phyloP scores from a whole-genome alignment of 1,140 invertebrate species.

The Microplitis mediator region DNA sequence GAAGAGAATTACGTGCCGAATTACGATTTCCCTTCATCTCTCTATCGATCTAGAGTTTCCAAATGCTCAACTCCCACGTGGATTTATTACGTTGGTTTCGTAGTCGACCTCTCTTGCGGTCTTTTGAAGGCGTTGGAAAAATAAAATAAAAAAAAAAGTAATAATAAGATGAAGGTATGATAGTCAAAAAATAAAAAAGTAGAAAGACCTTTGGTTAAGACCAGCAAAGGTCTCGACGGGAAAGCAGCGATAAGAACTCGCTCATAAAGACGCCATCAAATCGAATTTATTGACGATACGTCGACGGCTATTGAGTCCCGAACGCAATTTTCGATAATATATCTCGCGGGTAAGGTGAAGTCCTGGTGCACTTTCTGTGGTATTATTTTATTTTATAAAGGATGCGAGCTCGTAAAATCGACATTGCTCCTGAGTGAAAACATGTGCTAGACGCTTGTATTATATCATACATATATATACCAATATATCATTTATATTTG shows the following conservation, averaged over 20 bases:
- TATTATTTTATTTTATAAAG: neutral
- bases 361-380: neutral
- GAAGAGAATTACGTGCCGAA: neutral
- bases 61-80: neutral
- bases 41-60: neutral
- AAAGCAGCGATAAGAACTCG: slow-evolving; percentile 11
- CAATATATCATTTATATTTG: too few species aligned
- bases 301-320: slow-evolving; percentile 3
- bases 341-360: neutral
- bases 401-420: neutral
- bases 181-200: too few species aligned
- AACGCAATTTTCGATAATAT: slow-evolving; percentile 14
- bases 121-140: neutral
- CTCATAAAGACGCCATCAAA: slow-evolving; percentile 15
- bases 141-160: neutral
- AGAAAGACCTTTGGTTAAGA: neutral
- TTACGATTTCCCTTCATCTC: slow-evolving; percentile 1
- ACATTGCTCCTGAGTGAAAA: neutral
- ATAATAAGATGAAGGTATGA: too few species aligned
- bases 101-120: neutral
- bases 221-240: neutral
- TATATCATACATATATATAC: too few species aligned
- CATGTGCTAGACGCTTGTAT: too few species aligned
- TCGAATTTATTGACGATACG: slow-evolving; percentile 11
- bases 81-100: neutral